Percentiles rank a stretch among this genome's conserved stretches.
These are phyloP conservation scores for Gallirallus australis DNA, from an alignment of 2,797 vertebrate species.

Conservation along the genomic window DNA sequence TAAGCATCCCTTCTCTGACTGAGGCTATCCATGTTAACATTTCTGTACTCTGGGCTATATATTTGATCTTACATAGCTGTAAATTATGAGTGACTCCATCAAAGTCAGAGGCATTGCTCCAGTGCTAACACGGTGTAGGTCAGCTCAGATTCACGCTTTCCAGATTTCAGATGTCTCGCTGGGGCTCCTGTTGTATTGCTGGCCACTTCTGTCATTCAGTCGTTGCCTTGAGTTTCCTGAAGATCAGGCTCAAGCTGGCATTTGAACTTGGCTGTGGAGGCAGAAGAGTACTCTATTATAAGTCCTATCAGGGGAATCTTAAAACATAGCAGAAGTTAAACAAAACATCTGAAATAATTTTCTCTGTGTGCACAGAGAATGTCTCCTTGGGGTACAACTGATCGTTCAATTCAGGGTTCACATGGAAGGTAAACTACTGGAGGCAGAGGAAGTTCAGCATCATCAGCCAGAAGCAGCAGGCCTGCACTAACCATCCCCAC, in stretches of 20 bases:
- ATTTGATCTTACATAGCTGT: constrained; percentile 54
- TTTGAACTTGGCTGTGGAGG: background rate
- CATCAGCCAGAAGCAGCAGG: background rate
- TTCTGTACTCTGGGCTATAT: constrained; percentile 4
- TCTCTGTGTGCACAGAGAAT: background rate
- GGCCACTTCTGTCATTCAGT: background rate
- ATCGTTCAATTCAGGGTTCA: constrained; percentile 13
- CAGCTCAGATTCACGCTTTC: background rate
- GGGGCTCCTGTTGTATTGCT: background rate
- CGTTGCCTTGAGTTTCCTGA: background rate
- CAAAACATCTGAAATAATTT: background rate
- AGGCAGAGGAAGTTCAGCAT: background rate
- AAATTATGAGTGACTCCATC: constrained; percentile 58
- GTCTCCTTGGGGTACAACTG: constrained; percentile 23
- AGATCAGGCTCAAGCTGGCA: background rate
- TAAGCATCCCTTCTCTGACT: background rate
- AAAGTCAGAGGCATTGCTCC: constrained; percentile 15
- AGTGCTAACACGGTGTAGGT: background rate
- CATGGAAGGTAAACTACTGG: background rate
- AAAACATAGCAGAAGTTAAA: constrained; percentile 5
- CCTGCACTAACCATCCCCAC: background rate
- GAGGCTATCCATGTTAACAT: background rate
- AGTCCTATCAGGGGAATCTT: background rate
- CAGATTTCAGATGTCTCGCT: background rate
- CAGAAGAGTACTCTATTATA: background rate